phyloP scores from a whole-genome alignment of 1,140 invertebrate genomes.

The Subanguina moxae region DNA sequence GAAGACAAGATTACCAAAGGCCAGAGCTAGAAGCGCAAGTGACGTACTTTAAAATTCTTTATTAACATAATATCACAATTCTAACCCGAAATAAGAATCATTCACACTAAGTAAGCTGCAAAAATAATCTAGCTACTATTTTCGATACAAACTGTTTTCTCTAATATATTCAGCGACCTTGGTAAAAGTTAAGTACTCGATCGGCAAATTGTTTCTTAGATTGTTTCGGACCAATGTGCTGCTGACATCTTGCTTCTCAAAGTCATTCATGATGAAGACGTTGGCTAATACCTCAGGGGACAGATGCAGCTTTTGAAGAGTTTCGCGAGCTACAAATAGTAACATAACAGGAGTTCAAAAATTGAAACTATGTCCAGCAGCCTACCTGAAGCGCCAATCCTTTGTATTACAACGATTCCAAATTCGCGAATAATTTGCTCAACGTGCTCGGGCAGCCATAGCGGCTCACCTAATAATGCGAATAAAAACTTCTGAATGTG shows the following conservation, averaged over 20 bases:
- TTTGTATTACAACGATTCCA: constrained; percentile 39
- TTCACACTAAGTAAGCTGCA: background rate
- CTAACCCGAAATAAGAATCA: background rate
- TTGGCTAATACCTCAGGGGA: background rate
- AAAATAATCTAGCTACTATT: background rate
- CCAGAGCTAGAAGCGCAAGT: no score
- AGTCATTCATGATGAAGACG: constrained; percentile 13
- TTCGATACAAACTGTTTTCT: constrained; percentile 11
- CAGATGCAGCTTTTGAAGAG: constrained; percentile 20
- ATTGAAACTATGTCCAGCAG: no score
- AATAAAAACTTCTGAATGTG: no score
- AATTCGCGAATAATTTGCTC: constrained; percentile 37
- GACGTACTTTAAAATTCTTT: no score
- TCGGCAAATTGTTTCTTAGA: constrained; percentile 25
- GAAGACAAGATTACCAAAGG: no score
- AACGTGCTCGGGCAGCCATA: constrained; percentile 39
- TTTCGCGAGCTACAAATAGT: constrained; percentile 9
- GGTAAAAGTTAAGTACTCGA: constrained; percentile 3
- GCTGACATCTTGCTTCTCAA: constrained; percentile 38
- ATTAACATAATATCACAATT: constrained; percentile 2
- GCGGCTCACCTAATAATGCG: constrained; percentile 32
- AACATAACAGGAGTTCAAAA: no score
- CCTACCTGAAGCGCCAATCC: constrained; percentile 20
- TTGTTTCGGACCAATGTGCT: constrained; percentile 42
- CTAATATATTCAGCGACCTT: background rate